These are phyloP conservation scores for Pheucticus melanocephalus DNA, from an alignment of 2,113 vertebrate genomes.

Conservation along the genomic window DNA sequence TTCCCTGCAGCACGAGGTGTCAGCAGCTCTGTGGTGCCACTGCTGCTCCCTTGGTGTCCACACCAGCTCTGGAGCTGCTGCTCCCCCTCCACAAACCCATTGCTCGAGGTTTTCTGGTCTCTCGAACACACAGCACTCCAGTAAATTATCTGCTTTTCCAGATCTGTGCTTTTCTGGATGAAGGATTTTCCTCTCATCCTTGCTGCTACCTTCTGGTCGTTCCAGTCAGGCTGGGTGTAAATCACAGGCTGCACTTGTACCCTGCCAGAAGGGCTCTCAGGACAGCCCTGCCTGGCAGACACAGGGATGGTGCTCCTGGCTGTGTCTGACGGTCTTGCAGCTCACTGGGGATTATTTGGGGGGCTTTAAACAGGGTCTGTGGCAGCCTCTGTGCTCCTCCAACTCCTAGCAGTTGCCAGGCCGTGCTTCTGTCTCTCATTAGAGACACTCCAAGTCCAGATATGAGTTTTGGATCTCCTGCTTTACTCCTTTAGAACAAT, in stretches of 20 bases:
- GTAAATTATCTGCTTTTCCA: not conserved
- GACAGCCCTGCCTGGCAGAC: not conserved
- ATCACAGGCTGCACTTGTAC: not conserved
- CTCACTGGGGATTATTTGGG: not conserved
- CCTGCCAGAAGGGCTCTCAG: not conserved
- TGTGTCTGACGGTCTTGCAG: accelerated
- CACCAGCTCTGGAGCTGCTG: not conserved
- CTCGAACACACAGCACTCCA: not conserved
- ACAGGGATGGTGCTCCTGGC: accelerated
- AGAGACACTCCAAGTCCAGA: not conserved
- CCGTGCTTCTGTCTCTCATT: accelerated
- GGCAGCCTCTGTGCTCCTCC: not conserved
- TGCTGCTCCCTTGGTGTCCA: not conserved
- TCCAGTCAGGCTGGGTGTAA: not conserved
- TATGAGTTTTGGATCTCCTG: not conserved
- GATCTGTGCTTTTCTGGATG: not conserved
- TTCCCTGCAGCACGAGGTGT: not conserved
- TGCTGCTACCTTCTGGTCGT: accelerated
- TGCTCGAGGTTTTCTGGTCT: not conserved
- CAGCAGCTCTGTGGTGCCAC: not conserved
- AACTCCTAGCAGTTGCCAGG: not conserved
- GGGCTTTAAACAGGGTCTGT: not conserved
- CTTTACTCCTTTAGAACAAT: not conserved
- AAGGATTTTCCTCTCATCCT: not conserved
- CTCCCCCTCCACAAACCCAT: not conserved